Evolutionary conservation across 2,113 vertebrate genomes (phyloP).

Genomic region (Rhagologus leucostigma): DNA sequence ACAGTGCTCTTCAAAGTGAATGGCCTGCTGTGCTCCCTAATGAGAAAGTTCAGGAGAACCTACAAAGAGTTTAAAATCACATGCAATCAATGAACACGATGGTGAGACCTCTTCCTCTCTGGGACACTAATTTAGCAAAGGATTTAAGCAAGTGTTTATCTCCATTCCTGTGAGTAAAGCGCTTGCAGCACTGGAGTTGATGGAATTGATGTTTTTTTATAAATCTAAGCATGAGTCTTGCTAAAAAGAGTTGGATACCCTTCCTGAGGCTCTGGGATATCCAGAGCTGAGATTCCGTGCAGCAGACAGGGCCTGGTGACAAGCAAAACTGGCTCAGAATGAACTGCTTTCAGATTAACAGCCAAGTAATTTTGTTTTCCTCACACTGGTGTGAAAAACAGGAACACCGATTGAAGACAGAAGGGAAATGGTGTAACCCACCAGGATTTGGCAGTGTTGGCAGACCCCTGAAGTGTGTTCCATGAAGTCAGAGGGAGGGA

Average conservation of each 20-base stretch:
- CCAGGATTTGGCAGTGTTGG: background rate
- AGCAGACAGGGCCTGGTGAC: background rate
- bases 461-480: background rate
- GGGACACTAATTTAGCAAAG: background rate
- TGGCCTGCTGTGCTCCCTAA: background rate
- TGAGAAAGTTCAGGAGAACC: background rate
- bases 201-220: background rate
- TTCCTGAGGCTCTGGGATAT: background rate
- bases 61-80: background rate
- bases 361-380: background rate
- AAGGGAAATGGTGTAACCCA: background rate
- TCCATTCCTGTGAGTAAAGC: background rate
- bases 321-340: background rate
- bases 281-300: background rate
- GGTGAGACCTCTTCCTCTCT: background rate
- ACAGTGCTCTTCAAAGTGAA: background rate
- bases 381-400: background rate
- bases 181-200: background rate
- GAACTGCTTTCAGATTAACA: background rate
- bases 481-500: background rate
- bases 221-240: background rate
- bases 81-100: background rate
- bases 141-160: conserved; percentile 5
- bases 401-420: background rate
- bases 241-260: background rate